These are phyloP conservation scores for Amphibalanus amphitrite DNA, from an alignment of 1,140 invertebrate species.

Conservation along the genomic window DNA sequence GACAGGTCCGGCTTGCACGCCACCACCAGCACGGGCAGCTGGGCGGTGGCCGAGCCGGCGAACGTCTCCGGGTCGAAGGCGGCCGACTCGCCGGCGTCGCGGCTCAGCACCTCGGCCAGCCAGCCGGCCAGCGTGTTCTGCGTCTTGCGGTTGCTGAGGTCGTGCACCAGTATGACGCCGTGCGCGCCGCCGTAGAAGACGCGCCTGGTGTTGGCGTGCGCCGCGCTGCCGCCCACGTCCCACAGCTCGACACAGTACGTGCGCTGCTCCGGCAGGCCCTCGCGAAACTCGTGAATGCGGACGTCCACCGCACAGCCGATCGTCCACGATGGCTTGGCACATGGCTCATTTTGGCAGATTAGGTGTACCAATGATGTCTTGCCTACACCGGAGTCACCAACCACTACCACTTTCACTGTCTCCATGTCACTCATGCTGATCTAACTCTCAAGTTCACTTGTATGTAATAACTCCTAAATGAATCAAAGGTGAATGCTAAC, in stretches of 20 bases:
- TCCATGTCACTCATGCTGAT: slow-evolving; percentile 29
- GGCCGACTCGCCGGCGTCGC: slow-evolving; percentile 82
- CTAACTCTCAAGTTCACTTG: no score
- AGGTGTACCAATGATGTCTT: slow-evolving; percentile 87
- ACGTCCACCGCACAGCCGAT: slow-evolving; percentile 90
- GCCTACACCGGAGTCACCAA: slow-evolving; percentile 88
- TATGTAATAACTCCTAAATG: no score
- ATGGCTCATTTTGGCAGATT: slow-evolving; percentile 68
- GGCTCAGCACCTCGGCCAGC: slow-evolving; percentile 65
- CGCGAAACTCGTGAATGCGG: slow-evolving; percentile 86
- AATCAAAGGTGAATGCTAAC: no score
- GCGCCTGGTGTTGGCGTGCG: slow-evolving; percentile 71
- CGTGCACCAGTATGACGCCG: slow-evolving; percentile 88
- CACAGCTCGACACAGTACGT: slow-evolving; percentile 89
- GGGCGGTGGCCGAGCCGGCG: slow-evolving; percentile 39
- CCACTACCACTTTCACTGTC: slow-evolving; percentile 75
- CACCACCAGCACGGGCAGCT: slow-evolving; percentile 80
- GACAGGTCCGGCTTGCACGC: slow-evolving; percentile 80
- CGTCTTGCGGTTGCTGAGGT: slow-evolving; percentile 88
- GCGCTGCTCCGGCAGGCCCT: slow-evolving; percentile 71
- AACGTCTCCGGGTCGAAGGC: slow-evolving; percentile 53
- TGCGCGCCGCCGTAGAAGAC: slow-evolving; percentile 87
- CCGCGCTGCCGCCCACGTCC: slow-evolving; percentile 86
- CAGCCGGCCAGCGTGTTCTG: slow-evolving; percentile 83
- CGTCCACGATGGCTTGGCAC: slow-evolving; percentile 74